Evolutionary conservation across 2,113 vertebrate species (phyloP).

Genomic region (Pelecanoides urinatrix): DNA sequence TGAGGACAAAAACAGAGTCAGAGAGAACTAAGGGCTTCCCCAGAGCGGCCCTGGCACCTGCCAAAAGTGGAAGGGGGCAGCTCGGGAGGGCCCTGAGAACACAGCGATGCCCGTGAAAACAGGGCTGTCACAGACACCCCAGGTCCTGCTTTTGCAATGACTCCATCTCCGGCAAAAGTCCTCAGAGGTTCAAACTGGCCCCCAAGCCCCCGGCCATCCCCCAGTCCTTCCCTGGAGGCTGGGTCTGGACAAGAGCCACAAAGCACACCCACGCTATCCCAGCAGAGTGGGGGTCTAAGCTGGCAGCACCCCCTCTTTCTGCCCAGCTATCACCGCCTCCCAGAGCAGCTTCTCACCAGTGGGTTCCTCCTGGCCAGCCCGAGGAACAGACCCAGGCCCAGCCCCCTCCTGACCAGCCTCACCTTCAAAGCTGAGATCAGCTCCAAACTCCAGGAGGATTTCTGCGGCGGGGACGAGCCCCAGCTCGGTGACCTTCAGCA

Average conservation of each 20-base stretch:
- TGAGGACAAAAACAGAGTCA: constrained; percentile 29
- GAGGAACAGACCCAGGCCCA: not conserved
- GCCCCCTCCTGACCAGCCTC: not conserved
- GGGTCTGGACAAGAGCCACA: not conserved
- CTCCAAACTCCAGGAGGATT: constrained; percentile 82
- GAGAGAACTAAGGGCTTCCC: not conserved
- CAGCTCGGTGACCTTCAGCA: constrained; percentile 86
- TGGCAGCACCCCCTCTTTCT: not conserved
- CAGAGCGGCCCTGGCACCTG: accelerated
- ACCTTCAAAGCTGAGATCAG: constrained; percentile 92
- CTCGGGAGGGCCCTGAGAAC: not conserved
- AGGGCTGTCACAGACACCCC: not conserved
- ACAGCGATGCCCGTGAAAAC: accelerated
- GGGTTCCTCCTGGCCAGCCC: not conserved
- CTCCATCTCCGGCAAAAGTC: not conserved
- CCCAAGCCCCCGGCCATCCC: not conserved
- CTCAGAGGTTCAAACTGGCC: not conserved
- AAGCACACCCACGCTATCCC: not conserved
- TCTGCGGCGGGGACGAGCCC: constrained; percentile 77
- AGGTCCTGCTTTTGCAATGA: not conserved
- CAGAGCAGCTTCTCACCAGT: not conserved
- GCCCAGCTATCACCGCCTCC: not conserved
- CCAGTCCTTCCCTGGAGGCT: not conserved
- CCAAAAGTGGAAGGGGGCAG: not conserved
- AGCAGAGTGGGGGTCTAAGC: not conserved